Base-by-base conservation (phyloP, 2,888 invertebrate species). In the Tetrapedia diversipes region DNA sequence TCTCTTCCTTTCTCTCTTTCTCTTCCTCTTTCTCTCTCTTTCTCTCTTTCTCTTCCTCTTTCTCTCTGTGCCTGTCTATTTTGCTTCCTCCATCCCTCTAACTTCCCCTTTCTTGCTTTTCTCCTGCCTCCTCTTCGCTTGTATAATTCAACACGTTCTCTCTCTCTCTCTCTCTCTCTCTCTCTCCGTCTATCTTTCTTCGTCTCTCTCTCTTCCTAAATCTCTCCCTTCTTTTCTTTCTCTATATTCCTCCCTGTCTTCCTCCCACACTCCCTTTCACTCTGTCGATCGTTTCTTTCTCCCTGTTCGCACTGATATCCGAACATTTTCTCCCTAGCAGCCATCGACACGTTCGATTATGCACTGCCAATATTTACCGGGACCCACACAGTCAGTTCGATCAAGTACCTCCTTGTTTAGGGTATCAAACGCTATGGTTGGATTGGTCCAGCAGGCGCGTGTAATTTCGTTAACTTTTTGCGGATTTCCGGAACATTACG, bases 341-440 rank as follows among this genome's bases (percentile, higher is more conserved):
- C 65, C 69, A 69, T 63, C 61, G 69, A 63, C 81, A 51, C 72
- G 60, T 77, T 71, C 72, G 80, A 81, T 75, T 75, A 78, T 78
- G 78, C 81, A 75, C 63, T 61, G 69, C 72, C 77, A 81, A 81
- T 81, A 80, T 81, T 81, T 81, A 66, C 69, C 67, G 47, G 66
- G 60, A 64, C 63, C 59, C 68, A 45, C 56, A 43, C 41, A 67
- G 74, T 78, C 72, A 53, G 59, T 64, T 72, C 64, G 67, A 67
- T 78, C 64, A 41, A 67, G 59, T 49, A 19, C 59, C 47, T 37
- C 16, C 24, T 41, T 59, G 32, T 61, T 59, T 29, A 71, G 64
- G 65, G 76, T 66, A 67, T 65, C 65, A 66, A 67, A 61, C 68
- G 19, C 53, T 45, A 24, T 24, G 49, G 41, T 61, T 51, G 32